Base-by-base conservation (phyloP, 2,888 invertebrate species). In the Mellilla xanthometata region DNA sequence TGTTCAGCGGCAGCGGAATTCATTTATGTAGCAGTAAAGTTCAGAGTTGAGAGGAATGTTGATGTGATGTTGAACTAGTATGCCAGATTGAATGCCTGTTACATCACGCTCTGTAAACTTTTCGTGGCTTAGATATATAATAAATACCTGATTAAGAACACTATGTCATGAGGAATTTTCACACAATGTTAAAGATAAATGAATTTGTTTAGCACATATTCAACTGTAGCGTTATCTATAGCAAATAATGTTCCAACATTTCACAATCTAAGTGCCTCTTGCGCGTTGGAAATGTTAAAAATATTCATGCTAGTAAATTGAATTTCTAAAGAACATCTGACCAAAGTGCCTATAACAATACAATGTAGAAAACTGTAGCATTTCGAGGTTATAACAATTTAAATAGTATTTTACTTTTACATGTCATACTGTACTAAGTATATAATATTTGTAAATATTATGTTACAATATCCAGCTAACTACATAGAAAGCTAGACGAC, bases 401-500 rank as follows among this genome's bases (percentile, higher is more conserved):
- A 3, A 19, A 5, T 3, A 19, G 2, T 6, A 5, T 19, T 6
- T 0, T 19, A 19, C 4, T 3, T 5, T 19, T 6, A 19, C 6
- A 19, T 5, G 4, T 19, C 15, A 6, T 19, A 19, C 3, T 6
- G 3, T 5, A 19, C 1, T 19, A 5, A 6, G 15, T 19, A 1
- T 19, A 19, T 19, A 19, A n/a, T n/a, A n/a, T n/a, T n/a, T n/a
- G 15, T 1, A 19, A 0, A 3, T 19, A 19, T 19, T 19, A 7
- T 12, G 11, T 15, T 4, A 30, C 19, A 30, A 31, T 28, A 31
- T 57, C 59, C 56, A 56, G 57, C 43, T 60, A 48, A 52, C 39
- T 49, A 52, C 47, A 59, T 65, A 66, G 49, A 49, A 54, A 44
- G 60, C 51, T 34, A 36, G 43, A 56, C 47, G 49, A 47, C 58